A percentile compares a stretch with the other conserved stretches of the same genome.
These are phyloP conservation scores for Dasyurus viverrinus DNA, from an alignment of 2,113 vertebrate species.

Conservation along the genomic window DNA sequence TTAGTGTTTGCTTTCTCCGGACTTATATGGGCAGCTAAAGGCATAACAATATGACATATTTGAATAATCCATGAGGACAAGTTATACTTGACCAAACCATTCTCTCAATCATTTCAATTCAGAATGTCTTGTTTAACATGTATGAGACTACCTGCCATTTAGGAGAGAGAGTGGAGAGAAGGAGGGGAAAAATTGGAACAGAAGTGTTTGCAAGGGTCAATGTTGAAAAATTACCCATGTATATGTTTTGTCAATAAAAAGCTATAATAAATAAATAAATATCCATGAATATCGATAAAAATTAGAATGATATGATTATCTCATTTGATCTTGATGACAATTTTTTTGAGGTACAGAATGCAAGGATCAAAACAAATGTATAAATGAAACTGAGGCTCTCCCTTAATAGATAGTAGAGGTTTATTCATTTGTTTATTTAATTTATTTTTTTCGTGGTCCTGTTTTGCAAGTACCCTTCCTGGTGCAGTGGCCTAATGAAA, in stretches of 20 bases:
- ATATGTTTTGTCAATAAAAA: too few species aligned
- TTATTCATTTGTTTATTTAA: too few species aligned
- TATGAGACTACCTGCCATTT: too few species aligned
- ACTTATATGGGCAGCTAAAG: background rate
- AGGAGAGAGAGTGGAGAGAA: too few species aligned
- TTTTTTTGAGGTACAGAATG: background rate
- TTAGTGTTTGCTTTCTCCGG: background rate
- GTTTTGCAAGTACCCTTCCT: background rate
- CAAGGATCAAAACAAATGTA: background rate
- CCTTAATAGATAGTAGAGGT: too few species aligned
- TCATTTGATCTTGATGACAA: background rate
- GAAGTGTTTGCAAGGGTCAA: too few species aligned
- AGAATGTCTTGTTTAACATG: background rate
- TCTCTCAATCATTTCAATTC: background rate
- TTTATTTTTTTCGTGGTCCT: too few species aligned
- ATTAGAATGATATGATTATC: background rate
- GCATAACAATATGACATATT: background rate
- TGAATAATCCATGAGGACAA: background rate
- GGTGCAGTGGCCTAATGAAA: background rate
- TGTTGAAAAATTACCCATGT: too few species aligned
- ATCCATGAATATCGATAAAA: too few species aligned
- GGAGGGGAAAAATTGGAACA: too few species aligned
- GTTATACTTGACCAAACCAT: background rate
- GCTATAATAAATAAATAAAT: too few species aligned
- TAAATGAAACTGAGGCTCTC: background rate